Percentiles rank a stretch among this genome's conserved stretches.
These are phyloP conservation scores for Endomychus coccineus DNA, from an alignment of 2,888 invertebrate species.

Conservation along the genomic window DNA sequence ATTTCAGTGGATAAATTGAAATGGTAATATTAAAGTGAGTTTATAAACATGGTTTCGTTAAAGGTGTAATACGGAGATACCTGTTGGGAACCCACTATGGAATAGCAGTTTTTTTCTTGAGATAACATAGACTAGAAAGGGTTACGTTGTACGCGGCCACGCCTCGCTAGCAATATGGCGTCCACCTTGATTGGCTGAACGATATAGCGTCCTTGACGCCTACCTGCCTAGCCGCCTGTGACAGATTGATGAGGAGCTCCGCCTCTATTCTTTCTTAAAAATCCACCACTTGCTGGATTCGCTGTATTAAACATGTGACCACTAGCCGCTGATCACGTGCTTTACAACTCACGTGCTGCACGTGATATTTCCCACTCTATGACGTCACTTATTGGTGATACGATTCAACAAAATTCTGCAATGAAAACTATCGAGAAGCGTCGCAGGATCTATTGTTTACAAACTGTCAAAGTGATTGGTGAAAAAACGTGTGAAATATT, in stretches of 20 bases:
- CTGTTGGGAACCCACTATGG: slow-evolving; percentile 25
- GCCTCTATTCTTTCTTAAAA: slow-evolving; percentile 25
- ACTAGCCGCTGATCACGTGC: slow-evolving; percentile 26
- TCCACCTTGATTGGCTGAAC: slow-evolving; percentile 53
- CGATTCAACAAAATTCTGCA: no score
- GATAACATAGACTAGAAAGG: slow-evolving; percentile 28
- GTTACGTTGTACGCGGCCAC: slow-evolving; percentile 41
- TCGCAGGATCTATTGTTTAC: no score
- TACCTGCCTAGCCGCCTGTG: slow-evolving; percentile 38
- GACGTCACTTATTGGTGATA: no score
- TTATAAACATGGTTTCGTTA: no score
- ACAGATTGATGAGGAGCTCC: slow-evolving; percentile 39
- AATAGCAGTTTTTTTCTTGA: slow-evolving; percentile 17
- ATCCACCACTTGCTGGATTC: slow-evolving; percentile 37
- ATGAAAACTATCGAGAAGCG: no score
- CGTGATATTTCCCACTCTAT: slow-evolving; percentile 17
- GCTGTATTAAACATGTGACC: slow-evolving; percentile 32
- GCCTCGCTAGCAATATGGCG: slow-evolving; percentile 62
- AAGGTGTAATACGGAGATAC: slow-evolving; percentile 16
- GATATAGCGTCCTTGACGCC: slow-evolving; percentile 38
- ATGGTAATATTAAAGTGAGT: no score
- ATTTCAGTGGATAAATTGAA: no score
- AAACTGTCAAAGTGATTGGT: no score
- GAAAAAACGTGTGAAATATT: no score
- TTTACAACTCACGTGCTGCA: slow-evolving; percentile 28